Evolutionary conservation across 2,797 vertebrate species (phyloP).

Genomic region (Iguana delicatissima): DNA sequence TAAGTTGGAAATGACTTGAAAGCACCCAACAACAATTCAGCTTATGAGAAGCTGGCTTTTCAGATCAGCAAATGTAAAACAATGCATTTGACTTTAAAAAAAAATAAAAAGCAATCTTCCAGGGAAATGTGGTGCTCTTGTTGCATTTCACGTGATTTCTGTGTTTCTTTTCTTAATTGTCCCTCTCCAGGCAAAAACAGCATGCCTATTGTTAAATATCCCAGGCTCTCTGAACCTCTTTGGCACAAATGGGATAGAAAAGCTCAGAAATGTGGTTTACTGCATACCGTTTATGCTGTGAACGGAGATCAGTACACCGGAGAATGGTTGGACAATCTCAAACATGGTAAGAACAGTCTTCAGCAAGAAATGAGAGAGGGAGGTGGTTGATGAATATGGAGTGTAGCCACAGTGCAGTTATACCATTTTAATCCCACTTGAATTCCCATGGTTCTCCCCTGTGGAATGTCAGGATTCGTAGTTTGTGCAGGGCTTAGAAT

Average conservation of each 20-base stretch:
- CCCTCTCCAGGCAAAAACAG: not conserved
- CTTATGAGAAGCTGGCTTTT: not conserved
- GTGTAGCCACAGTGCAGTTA: too few species aligned
- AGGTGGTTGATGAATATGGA: not conserved
- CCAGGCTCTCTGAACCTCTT: constrained; percentile 59
- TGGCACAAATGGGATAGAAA: constrained; percentile 82
- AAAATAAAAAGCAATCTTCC: not conserved
- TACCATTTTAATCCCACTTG: too few species aligned
- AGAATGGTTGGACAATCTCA: constrained; percentile 90
- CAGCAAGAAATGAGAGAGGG: not conserved
- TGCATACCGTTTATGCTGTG: constrained; percentile 82
- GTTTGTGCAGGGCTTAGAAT: too few species aligned
- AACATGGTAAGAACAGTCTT: constrained; percentile 85
- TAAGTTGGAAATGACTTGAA: too few species aligned
- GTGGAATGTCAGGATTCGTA: too few species aligned
- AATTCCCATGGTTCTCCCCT: too few species aligned
- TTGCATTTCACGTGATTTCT: too few species aligned
- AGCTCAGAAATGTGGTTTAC: constrained; percentile 86
- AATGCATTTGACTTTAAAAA: not conserved
- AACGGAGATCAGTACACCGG: constrained; percentile 89
- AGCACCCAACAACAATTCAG: not conserved
- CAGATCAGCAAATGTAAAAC: not conserved
- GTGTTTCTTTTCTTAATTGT: not conserved
- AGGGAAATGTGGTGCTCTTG: not conserved
- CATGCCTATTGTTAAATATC: constrained; percentile 84